These are phyloP conservation scores for Rhodeus uyekii DNA, from an alignment of 2,797 vertebrate genomes.

Conservation along the genomic window DNA sequence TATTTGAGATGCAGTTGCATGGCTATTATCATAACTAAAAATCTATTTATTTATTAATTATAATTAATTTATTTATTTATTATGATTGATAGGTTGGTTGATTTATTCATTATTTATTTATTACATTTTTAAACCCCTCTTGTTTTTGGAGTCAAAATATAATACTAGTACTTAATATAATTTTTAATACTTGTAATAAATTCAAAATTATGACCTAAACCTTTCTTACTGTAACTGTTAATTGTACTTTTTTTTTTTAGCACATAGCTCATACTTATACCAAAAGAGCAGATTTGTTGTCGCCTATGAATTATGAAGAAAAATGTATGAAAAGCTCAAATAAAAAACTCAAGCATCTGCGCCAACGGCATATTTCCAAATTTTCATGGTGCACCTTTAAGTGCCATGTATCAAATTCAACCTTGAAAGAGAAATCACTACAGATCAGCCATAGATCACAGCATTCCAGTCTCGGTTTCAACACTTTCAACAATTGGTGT, in stretches of 20 bases:
- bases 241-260: not conserved
- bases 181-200: not conserved
- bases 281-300: not conserved
- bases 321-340: not conserved
- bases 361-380: not conserved
- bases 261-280: not conserved
- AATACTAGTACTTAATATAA: not conserved
- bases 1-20: too few species aligned
- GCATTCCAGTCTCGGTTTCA: slow-evolving; percentile 13
- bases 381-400: not conserved
- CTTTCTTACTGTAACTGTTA: not conserved
- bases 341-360: not conserved
- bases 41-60: too few species aligned
- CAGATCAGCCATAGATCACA: not conserved
- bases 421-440: not conserved
- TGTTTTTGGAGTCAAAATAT: not conserved
- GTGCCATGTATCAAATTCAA: not conserved
- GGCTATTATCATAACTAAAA: too few species aligned
- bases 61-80: too few species aligned
- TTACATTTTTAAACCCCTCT: too few species aligned
- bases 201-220: not conserved
- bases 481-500: not conserved
- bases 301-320: not conserved
- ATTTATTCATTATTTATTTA: not conserved
- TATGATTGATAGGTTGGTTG: not conserved